A percentile compares a stretch with the other conserved stretches of the same genome.
Evolutionary conservation across 1,140 invertebrate genomes (phyloP).

Genomic region (Chironomus tepperi): DNA sequence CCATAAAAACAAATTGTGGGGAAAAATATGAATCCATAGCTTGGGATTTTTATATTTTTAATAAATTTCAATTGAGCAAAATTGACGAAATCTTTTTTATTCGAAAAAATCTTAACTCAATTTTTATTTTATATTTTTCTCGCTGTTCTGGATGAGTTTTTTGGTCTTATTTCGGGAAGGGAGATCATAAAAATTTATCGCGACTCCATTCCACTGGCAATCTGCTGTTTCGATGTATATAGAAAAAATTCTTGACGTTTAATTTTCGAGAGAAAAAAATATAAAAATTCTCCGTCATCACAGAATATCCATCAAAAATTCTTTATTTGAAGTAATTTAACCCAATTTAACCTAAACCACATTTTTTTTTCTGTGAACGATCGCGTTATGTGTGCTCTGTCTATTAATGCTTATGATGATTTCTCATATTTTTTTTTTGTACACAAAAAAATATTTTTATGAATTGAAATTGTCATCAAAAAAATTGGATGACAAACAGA

Average conservation of each 20-base stretch:
- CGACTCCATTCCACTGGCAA: background rate
- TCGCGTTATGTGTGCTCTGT: background rate
- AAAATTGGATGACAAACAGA: slow-evolving; percentile 13
- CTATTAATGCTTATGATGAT: slow-evolving; percentile 9
- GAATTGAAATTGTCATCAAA: slow-evolving; percentile 15
- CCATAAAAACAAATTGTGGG: background rate
- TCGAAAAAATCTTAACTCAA: background rate
- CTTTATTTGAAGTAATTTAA: slow-evolving; percentile 21
- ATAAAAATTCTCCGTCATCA: background rate
- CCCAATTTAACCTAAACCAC: slow-evolving; percentile 20
- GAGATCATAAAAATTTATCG: slow-evolving; percentile 14
- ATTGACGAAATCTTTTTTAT: background rate
- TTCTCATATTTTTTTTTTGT: slow-evolving; percentile 13
- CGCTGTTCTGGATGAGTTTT: background rate
- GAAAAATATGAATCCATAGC: background rate
- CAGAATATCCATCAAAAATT: slow-evolving; percentile 20
- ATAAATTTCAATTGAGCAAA: slow-evolving; percentile 3
- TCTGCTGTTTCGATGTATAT: slow-evolving; percentile 4
- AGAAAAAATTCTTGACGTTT: no score
- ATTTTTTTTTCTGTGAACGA: background rate
- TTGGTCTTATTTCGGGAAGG: background rate
- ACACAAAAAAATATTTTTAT: background rate
- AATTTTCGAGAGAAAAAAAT: no score
- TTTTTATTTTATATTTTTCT: background rate
- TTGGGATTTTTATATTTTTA: background rate